Conservation (phyloP, 1,140 invertebrate genomes). For the Thaumatotibia leucotreta region DNA sequence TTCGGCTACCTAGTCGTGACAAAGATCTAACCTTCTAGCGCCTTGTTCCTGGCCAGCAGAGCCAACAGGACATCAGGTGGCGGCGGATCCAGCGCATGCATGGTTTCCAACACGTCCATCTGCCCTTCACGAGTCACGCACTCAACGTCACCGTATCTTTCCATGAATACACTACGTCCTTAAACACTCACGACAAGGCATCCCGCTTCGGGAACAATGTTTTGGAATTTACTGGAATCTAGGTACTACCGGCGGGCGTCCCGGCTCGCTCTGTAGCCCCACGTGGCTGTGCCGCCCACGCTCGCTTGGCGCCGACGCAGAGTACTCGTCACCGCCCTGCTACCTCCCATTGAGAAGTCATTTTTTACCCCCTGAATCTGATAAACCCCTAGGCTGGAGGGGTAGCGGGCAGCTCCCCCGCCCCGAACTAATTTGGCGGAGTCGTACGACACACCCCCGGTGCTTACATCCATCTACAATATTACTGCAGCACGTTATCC, state of each 20-base stretch:
- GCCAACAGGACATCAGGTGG: constrained; percentile 88
- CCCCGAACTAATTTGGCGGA: constrained; percentile 75
- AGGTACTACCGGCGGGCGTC: constrained; percentile 42
- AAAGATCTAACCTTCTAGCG: constrained; percentile 85
- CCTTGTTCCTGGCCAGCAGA: constrained; percentile 89
- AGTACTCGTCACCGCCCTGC: constrained; percentile 42
- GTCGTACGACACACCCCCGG: constrained; percentile 74
- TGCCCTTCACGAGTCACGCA: constrained; percentile 41
- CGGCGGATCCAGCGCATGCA: constrained; percentile 76
- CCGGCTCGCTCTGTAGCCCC: constrained; percentile 43
- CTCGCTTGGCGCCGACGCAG: constrained; percentile 54
- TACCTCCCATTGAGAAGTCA: constrained; percentile 74
- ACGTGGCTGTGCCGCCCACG: constrained; percentile 64
- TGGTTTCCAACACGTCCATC: constrained; percentile 54
- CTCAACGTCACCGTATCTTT: constrained; percentile 55
- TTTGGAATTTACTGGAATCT: neutral
- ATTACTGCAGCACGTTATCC: constrained; percentile 72
- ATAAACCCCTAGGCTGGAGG: constrained; percentile 54
- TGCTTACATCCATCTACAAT: constrained; percentile 75
- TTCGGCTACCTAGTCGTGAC: neutral
- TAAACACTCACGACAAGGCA: constrained; percentile 34
- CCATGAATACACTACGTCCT: constrained; percentile 43
- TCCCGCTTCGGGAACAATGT: constrained; percentile 29
- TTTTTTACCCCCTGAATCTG: constrained; percentile 74
- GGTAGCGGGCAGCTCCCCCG: constrained; percentile 58